Base-by-base conservation (phyloP, 2,797 vertebrate genomes). In the Discoglossus pictus region DNA sequence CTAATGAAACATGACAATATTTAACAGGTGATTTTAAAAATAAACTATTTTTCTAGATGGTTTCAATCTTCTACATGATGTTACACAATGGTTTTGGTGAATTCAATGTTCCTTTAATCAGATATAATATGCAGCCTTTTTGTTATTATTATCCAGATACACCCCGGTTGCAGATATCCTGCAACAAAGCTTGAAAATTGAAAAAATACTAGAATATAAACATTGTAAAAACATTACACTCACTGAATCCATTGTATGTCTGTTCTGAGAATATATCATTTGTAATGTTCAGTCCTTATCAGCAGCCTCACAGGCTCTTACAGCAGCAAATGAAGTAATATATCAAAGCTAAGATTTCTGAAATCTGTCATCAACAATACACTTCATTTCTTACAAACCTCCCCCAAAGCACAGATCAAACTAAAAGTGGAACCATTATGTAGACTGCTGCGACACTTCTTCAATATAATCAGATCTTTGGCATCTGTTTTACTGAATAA, bases 251-350 rank as follows among this genome's bases (percentile, higher is more conserved):
- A 60, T 36, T 7, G 40, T 16, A 15, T 24, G 8, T 47, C 39
- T 62, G 20, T 36, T 24, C 34, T 38, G 15, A 39, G 18, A 59
- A 40, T 35, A 15, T 62, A 50, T 8, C n/a, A n/a, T n/a, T n/a
- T 15, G 25, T 23, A 7, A 47, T 25, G 35, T 48, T 34, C 27
- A 17, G 9, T 4, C 21, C 13, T 20, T 16, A 48, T 55, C 46
- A 21, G 21, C 39, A 13, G 34, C 50, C 53, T 40, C 42, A 55
- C 27, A 42, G 42, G 36, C 17, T 56, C 36, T 42, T 35, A 47
- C 51, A 42, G 52, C 4, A 9, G 21, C 34, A 63, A 70, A 70
- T 63, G 67, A 63, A 70, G 67, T 42, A 43, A 63, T 70, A 51
- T 18, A 70, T 70, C 67, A 70, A 63, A 61, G 34, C 25, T 24